Conservation (phyloP, 2,113 vertebrate genomes). For the Drymodes brunneopygia region DNA sequence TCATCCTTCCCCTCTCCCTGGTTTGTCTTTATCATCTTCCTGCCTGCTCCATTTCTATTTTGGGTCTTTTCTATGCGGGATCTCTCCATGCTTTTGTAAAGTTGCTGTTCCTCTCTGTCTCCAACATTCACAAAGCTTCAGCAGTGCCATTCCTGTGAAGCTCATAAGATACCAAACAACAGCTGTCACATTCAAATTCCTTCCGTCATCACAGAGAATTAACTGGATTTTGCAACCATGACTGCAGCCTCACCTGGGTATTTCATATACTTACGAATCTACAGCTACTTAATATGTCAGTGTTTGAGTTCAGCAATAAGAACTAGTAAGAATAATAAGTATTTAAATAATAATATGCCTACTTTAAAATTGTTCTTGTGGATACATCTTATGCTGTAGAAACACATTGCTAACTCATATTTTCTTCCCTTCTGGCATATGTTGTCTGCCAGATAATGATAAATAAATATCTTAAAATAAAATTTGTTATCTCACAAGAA, state of each 20-base stretch:
- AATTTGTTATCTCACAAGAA: background rate
- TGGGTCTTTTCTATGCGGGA: background rate
- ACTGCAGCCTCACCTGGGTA: background rate
- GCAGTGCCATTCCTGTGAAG: background rate
- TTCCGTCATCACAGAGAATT: background rate
- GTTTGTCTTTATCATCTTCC: background rate
- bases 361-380: background rate
- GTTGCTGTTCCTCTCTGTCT: background rate
- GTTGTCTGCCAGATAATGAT: background rate
- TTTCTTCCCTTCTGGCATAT: background rate
- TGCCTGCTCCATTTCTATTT: background rate
- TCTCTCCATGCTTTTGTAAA: background rate
- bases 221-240: background rate
- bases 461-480: background rate
- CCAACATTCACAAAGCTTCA: background rate
- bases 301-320: background rate
- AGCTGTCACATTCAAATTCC: background rate
- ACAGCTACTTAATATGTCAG: background rate
- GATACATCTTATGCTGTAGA: background rate
- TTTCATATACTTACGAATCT: background rate
- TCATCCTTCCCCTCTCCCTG: background rate
- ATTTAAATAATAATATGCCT: background rate
- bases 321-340: background rate
- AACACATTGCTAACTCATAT: background rate
- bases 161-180: background rate